Evolutionary conservation across 1,140 invertebrate genomes (phyloP).

Genomic region (Hestina assimilis): DNA sequence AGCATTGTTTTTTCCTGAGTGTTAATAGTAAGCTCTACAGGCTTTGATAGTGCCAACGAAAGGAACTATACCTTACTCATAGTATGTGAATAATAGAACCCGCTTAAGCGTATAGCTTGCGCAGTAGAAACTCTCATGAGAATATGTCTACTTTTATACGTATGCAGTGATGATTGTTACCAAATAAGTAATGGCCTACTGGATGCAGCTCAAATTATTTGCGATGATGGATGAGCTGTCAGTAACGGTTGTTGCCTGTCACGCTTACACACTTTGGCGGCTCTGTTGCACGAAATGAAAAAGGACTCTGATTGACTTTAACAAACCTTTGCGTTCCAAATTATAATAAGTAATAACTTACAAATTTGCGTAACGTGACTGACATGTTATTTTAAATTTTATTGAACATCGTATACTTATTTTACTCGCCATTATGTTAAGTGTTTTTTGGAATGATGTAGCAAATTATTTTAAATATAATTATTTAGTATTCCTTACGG

Average conservation of each 20-base stretch:
- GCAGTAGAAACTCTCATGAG: conserved; percentile 12
- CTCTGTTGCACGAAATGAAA: conserved; percentile 11
- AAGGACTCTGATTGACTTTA: conserved; percentile 16
- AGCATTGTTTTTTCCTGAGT: too few species aligned
- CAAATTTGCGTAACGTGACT: not conserved
- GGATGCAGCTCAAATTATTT: conserved; percentile 51
- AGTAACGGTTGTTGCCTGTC: conserved; percentile 41
- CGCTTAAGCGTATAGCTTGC: conserved; percentile 10
- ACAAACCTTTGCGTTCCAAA: conserved; percentile 5
- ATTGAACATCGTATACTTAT: not conserved
- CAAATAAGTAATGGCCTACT: conserved; percentile 62
- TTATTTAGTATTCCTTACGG: too few species aligned
- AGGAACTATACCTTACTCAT: too few species aligned
- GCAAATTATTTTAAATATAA: too few species aligned
- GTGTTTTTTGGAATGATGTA: too few species aligned
- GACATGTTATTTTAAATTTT: not conserved
- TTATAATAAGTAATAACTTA: not conserved
- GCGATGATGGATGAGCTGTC: conserved; percentile 56
- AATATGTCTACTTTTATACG: conserved; percentile 28
- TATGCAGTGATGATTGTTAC: conserved; percentile 53
- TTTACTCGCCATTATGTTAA: too few species aligned
- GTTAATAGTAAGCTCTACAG: too few species aligned
- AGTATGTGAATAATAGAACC: not conserved
- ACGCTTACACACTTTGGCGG: conserved; percentile 26
- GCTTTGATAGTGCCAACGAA: too few species aligned